Evolutionary conservation across 2,888 invertebrate species (phyloP).

Genomic region (Actias luna): DNA sequence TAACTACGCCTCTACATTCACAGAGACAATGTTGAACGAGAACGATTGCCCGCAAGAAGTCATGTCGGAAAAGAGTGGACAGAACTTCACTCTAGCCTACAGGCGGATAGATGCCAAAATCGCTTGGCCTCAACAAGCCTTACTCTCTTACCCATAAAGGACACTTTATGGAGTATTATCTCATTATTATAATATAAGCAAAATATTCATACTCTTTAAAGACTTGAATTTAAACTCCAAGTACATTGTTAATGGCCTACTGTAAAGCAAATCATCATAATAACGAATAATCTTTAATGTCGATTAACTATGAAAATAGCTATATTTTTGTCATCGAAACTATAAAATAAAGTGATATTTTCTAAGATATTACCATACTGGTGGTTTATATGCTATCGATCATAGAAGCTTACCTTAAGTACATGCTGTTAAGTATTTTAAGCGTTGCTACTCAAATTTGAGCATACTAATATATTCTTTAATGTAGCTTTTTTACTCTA

Average conservation of each 20-base stretch:
- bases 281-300: background rate
- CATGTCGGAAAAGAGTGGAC: constrained; percentile 86
- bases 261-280: constrained; percentile 1
- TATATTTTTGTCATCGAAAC: constrained; percentile 69
- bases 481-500: constrained; percentile 77
- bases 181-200: constrained; percentile 6
- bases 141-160: constrained; percentile 67
- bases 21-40: constrained; percentile 94
- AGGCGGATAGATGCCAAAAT: constrained; percentile 98
- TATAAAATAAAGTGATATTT: constrained; percentile 73
- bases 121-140: constrained; percentile 92
- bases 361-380: constrained; percentile 61
- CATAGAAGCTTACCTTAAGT: constrained; percentile 56
- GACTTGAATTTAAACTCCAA: constrained; percentile 8
- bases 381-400: constrained; percentile 46
- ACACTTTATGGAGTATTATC: too few species aligned
- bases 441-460: constrained; percentile 56
- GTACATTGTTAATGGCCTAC: constrained; percentile 7
- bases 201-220: constrained; percentile 8
- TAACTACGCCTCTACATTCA: constrained; percentile 14
- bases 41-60: constrained; percentile 95
- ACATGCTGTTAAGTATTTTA: constrained; percentile 66
- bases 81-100: constrained; percentile 95
- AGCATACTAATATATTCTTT: constrained; percentile 52
- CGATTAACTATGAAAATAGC: constrained; percentile 32